Evolutionary conservation across 2,797 vertebrate genomes (phyloP).

Genomic region (Pelodytes ibericus): DNA sequence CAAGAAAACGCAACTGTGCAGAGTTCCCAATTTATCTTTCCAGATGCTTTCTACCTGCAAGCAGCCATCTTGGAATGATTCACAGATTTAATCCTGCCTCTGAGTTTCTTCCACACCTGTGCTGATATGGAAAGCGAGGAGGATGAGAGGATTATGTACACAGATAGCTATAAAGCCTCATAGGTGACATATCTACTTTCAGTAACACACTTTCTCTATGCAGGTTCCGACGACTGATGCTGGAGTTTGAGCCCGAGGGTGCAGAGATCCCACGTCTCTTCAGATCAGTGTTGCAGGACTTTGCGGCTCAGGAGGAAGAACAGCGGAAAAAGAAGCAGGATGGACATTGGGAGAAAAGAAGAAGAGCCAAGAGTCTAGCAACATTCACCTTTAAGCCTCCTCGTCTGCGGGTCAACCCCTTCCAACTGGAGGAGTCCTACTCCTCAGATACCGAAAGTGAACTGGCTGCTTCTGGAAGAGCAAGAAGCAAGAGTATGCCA

Average conservation of each 20-base stretch:
- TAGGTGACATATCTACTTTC: not conserved
- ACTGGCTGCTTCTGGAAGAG: slow-evolving; percentile 64
- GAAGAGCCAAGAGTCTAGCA: slow-evolving; percentile 79
- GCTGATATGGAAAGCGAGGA: too few species aligned
- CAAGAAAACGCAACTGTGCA: too few species aligned
- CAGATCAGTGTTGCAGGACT: slow-evolving; percentile 70
- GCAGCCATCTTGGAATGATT: too few species aligned
- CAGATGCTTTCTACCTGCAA: too few species aligned
- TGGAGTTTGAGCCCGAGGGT: slow-evolving; percentile 77
- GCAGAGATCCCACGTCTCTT: slow-evolving; percentile 77
- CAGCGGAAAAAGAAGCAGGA: slow-evolving; percentile 50
- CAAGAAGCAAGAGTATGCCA: slow-evolving; percentile 76
- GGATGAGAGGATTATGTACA: too few species aligned
- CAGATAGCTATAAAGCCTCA: too few species aligned
- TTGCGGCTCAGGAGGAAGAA: slow-evolving; percentile 64
- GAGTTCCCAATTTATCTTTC: too few species aligned
- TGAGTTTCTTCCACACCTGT: too few species aligned
- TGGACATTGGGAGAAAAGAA: slow-evolving; percentile 60
- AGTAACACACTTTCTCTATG: not conserved
- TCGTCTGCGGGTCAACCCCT: slow-evolving; percentile 68
- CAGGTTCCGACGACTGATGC: slow-evolving; percentile 77
- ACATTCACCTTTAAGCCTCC: slow-evolving; percentile 72
- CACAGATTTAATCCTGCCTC: too few species aligned
- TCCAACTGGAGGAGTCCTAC: slow-evolving; percentile 69
- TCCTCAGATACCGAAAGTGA: slow-evolving; percentile 70